Evolutionary conservation across 2,113 vertebrate genomes (phyloP).

Genomic region (Amia ocellicauda): DNA sequence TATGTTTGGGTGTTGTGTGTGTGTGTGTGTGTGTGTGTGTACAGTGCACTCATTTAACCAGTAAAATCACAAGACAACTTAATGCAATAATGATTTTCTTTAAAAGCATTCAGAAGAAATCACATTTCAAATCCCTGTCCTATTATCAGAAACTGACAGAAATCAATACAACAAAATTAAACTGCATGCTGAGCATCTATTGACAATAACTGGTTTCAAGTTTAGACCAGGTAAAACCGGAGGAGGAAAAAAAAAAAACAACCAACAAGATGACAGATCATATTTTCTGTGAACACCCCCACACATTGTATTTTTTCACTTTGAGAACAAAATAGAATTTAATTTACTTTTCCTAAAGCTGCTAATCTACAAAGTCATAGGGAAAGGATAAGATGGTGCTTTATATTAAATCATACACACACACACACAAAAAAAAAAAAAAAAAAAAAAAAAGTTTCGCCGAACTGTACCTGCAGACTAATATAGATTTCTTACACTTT

Average conservation of each 20-base stretch:
- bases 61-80: slow-evolving; percentile 13
- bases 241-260: slow-evolving; percentile 1
- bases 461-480: neutral
- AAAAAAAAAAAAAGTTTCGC: slow-evolving; percentile 50
- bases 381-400: neutral
- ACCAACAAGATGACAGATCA: too few relatives aligned
- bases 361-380: slow-evolving; percentile 8
- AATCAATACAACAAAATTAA: slow-evolving; percentile 1
- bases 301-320: neutral
- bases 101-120: slow-evolving; percentile 15
- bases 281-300: neutral
- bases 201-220: slow-evolving; percentile 20
- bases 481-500: too few relatives aligned
- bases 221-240: slow-evolving; percentile 21
- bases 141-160: slow-evolving; percentile 18
- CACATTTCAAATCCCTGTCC: slow-evolving; percentile 11
- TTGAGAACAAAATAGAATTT: neutral
- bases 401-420: slow-evolving; percentile 23
- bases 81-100: slow-evolving; percentile 20
- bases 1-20: neutral
- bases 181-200: slow-evolving; percentile 4
- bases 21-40: neutral
- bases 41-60: neutral
- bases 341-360: neutral
- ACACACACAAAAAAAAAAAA: slow-evolving; percentile 30